Evolutionary conservation across 2,888 invertebrate species (phyloP).

Genomic region (Aethes cnicana): DNA sequence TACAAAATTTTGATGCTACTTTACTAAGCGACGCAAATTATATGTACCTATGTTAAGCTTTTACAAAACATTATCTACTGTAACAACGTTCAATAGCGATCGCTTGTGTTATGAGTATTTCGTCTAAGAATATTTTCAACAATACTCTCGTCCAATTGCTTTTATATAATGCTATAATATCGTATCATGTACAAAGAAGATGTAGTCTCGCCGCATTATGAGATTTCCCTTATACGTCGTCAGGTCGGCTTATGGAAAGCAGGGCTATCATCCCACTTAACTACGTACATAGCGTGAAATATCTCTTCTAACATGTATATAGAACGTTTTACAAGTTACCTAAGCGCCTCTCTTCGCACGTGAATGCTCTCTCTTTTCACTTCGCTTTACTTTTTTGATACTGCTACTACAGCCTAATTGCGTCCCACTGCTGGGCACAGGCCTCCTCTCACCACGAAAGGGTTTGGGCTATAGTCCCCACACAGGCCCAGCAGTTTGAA

Average conservation of each 20-base stretch:
- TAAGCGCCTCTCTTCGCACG: neutral
- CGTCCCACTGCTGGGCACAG: too few relatives aligned
- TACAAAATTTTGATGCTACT: too few relatives aligned
- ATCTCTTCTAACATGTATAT: constrained; percentile 19
- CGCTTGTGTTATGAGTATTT: too few relatives aligned
- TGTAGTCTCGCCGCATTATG: constrained; percentile 22
- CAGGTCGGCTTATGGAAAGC: constrained; percentile 28
- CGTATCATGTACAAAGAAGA: constrained; percentile 22
- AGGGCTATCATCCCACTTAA: constrained; percentile 27
- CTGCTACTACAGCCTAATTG: too few relatives aligned
- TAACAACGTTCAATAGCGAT: too few relatives aligned
- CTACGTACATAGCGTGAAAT: constrained; percentile 18
- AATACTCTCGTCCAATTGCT: constrained; percentile 3
- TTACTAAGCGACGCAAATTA: too few relatives aligned
- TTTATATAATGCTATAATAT: constrained; percentile 24
- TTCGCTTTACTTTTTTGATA: neutral
- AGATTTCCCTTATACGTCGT: constrained; percentile 19
- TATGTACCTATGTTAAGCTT: too few relatives aligned
- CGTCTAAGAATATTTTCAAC: too few relatives aligned
- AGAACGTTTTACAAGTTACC: constrained; percentile 7
- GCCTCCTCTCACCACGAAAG: too few relatives aligned
- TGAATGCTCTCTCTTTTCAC: neutral
- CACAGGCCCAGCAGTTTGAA: too few relatives aligned
- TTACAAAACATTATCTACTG: too few relatives aligned
- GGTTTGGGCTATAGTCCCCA: too few relatives aligned